Base-by-base conservation (phyloP, 2,888 invertebrate genomes). In the Cephus runcator region DNA sequence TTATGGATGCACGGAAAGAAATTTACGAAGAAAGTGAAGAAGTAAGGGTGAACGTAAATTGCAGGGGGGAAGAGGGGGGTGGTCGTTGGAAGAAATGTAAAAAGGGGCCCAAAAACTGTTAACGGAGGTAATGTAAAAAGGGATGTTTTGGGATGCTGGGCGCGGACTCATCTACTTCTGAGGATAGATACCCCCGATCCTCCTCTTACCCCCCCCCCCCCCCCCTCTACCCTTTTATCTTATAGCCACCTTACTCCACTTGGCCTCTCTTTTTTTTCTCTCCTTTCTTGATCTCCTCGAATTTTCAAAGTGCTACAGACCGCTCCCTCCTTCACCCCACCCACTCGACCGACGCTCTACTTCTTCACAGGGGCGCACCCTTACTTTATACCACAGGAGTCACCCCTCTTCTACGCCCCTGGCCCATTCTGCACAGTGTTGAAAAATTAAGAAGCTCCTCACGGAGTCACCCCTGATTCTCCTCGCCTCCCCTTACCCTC, bases 371-470 rank as follows among this genome's bases (percentile, higher is more conserved):
- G 40, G 40, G 15, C 40, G 15, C 15, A 15, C 40, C 40, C 40
- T 40, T 40, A 15, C 1, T 40, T 15, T 40, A 40, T 15, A 40
- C 73, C 12, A 73, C 68, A 12, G 69, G 31, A 69, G 35, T 3
- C 35, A 35, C 35, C 35, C 35, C 35, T 35, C 69, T 69, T 11
- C 69, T 75, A 30, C 35, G 35, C 76, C 71, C 71, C 35, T 35
- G 35, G 12, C 23, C 3, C 9, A 75, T 68, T 31, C 11, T 30
- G 71, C 77, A 36, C 69, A 33, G 73, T 69, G 71, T 69, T 79
- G 81, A 83, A 86, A 88, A 87, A 89, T 88, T 88, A 87, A 86
- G 86, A 88, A 85, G 79, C 88, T 71, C 81, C 83, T 86, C 88
- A 89, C 89, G 88, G 85, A 85, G 81, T 76, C 77, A 77, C 79